A percentile compares a stretch with the other conserved stretches of the same genome.
Evolutionary conservation across 2,113 vertebrate genomes (phyloP).

Genomic region (Cebidichthys violaceus): DNA sequence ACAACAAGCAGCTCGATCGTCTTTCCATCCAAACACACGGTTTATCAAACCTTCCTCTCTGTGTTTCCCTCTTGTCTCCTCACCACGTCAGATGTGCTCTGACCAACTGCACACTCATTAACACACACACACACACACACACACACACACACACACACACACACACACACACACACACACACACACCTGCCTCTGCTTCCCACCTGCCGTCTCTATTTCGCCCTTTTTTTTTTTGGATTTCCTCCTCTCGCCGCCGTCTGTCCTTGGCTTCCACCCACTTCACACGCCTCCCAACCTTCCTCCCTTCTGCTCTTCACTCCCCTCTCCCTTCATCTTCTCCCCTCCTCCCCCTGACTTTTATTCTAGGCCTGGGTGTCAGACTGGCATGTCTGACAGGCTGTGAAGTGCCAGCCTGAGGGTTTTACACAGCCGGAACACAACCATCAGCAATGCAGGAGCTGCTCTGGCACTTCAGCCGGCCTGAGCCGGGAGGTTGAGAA

Average conservation of each 20-base stretch:
- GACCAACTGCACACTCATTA: slow-evolving; percentile 39
- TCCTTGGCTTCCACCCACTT: slow-evolving; percentile 4
- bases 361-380: slow-evolving; percentile 35
- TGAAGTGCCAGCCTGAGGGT: slow-evolving; percentile 53
- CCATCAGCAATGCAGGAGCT: slow-evolving; percentile 48
- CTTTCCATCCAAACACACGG: neutral
- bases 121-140: slow-evolving; percentile 6
- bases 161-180: slow-evolving; percentile 15
- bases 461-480: slow-evolving; percentile 11
- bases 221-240: neutral
- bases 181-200: slow-evolving; percentile 15
- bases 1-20: neutral
- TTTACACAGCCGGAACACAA: slow-evolving; percentile 45
- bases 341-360: slow-evolving; percentile 28
- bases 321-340: neutral
- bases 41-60: neutral
- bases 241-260: neutral
- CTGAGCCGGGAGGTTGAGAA: slow-evolving; percentile 22
- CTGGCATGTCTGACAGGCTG: slow-evolving; percentile 58
- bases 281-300: neutral
- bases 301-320: neutral
- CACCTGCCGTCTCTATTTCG: slow-evolving; percentile 32
- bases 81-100: slow-evolving; percentile 21
- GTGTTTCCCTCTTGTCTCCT: slow-evolving; percentile 1
- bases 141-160: neutral